phyloP scores from a whole-genome alignment of 2,888 invertebrate genomes.

The Graphium colonna region DNA sequence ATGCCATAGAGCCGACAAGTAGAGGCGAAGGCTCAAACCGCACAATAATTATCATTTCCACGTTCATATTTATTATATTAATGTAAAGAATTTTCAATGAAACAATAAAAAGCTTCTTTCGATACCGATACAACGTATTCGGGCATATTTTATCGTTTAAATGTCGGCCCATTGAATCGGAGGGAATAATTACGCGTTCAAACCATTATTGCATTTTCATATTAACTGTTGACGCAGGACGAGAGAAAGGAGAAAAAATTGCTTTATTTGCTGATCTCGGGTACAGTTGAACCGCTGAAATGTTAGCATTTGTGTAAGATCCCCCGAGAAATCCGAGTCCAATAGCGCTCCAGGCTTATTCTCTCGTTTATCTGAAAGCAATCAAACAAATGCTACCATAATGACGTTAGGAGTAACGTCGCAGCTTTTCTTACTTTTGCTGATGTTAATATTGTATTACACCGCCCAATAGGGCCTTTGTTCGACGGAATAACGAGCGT shows the following conservation, averaged over 20 bases:
- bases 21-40: too few relatives aligned
- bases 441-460: slow-evolving; percentile 41
- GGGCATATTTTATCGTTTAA: too few relatives aligned
- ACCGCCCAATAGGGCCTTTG: slow-evolving; percentile 38
- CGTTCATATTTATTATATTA: neutral
- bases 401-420: slow-evolving; percentile 47
- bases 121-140: too few relatives aligned
- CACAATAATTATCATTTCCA: neutral
- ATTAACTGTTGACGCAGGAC: slow-evolving; percentile 16
- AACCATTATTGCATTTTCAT: slow-evolving; percentile 17
- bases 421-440: slow-evolving; percentile 45
- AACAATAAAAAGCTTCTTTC: neutral
- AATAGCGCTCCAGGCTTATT: slow-evolving; percentile 44
- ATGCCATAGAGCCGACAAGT: too few relatives aligned
- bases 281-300: slow-evolving; percentile 33
- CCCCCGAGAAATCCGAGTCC: slow-evolving; percentile 50
- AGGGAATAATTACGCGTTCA: slow-evolving; percentile 11
- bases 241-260: slow-evolving; percentile 3
- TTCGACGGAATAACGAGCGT: slow-evolving; percentile 40
- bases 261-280: slow-evolving; percentile 26
- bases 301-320: slow-evolving; percentile 51
- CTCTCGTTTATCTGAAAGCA: slow-evolving; percentile 52
- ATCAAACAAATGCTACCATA: slow-evolving; percentile 58
- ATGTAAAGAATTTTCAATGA: neutral
- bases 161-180: neutral